Conservation (phyloP, 92 coral and sea anemone genomes). For the Siderastrea radians region DNA sequence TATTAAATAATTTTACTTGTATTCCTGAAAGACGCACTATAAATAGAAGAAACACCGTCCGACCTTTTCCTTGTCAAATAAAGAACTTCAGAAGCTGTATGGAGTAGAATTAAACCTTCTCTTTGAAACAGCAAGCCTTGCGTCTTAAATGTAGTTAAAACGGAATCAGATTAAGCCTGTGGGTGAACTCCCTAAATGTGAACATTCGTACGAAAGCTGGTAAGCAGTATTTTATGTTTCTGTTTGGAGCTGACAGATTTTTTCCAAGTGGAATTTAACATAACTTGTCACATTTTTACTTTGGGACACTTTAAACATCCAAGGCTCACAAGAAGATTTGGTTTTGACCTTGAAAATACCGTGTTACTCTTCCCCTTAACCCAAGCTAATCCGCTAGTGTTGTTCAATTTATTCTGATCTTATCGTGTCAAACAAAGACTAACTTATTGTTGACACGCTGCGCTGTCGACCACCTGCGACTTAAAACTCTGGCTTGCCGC, state of each 20-base stretch:
- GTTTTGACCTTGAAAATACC: background rate
- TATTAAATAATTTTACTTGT: background rate
- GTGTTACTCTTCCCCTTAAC: background rate
- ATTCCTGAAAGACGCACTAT: slow-evolving; percentile 51
- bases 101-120: background rate
- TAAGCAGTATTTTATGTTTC: too few species aligned
- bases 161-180: too few species aligned
- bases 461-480: slow-evolving; percentile 43
- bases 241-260: background rate
- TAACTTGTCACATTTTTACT: background rate
- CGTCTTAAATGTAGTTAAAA: too few species aligned
- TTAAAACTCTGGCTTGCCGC: slow-evolving; percentile 45
- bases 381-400: slow-evolving; percentile 24
- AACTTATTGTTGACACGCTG: slow-evolving; percentile 31
- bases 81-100: background rate
- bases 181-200: too few species aligned
- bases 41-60: background rate
- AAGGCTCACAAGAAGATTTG: background rate
- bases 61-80: background rate
- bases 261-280: background rate
- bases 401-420: slow-evolving; percentile 63
- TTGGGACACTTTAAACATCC: background rate
- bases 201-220: background rate
- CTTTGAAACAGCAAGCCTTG: too few species aligned
- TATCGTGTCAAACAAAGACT: slow-evolving; percentile 20